phyloP scores from a whole-genome alignment of 2,113 vertebrate genomes.

The Equus przewalskii region DNA sequence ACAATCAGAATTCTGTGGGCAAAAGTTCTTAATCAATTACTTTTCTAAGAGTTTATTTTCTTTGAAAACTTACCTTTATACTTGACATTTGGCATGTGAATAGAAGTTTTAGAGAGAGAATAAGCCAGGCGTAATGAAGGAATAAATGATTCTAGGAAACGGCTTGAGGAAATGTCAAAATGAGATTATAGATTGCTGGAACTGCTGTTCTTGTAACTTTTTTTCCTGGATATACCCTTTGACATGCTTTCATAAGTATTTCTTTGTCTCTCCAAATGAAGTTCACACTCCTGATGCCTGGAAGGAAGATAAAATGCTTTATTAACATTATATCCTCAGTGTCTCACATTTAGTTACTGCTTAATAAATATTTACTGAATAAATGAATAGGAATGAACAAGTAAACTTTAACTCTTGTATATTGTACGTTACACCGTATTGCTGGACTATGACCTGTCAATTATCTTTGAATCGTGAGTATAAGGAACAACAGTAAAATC shows the following conservation, averaged over 20 bases:
- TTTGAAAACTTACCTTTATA: constrained; percentile 29
- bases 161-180: constrained; percentile 49
- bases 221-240: not conserved
- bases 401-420: not conserved
- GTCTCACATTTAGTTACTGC: not conserved
- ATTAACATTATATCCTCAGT: not conserved
- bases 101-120: constrained; percentile 22
- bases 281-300: not conserved
- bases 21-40: constrained; percentile 34
- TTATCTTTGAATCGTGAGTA: not conserved
- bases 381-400: constrained; percentile 25
- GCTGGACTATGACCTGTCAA: not conserved
- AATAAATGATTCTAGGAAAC: constrained; percentile 55
- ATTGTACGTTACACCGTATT: not conserved
- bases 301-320: not conserved
- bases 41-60: constrained; percentile 18
- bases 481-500: constrained; percentile 3
- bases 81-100: constrained; percentile 62
- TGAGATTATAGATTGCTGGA: constrained; percentile 40
- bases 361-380: constrained; percentile 39
- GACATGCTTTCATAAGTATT: constrained; percentile 54
- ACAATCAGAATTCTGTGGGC: not conserved
- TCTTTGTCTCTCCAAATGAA: constrained; percentile 50
- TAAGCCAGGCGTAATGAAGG: not conserved
- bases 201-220: not conserved